Evolutionary conservation across 2,888 invertebrate genomes (phyloP).

Genomic region (Dasysyrphus albostriatus): DNA sequence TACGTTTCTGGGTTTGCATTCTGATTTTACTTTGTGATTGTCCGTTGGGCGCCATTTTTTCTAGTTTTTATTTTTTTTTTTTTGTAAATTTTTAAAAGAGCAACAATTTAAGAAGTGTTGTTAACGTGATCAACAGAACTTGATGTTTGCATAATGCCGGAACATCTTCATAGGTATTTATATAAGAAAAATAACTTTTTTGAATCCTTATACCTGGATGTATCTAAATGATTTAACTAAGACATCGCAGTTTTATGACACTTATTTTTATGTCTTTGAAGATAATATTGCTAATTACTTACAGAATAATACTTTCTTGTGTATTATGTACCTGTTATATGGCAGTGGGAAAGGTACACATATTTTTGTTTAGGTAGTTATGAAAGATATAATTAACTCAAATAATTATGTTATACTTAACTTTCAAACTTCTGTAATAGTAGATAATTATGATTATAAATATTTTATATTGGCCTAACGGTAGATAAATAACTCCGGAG

Average conservation of each 20-base stretch:
- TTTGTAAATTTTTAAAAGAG: not conserved
- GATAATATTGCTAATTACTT: not conserved
- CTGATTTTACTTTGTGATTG: not conserved
- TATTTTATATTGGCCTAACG: no score
- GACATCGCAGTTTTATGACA: not conserved
- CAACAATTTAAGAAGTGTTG: not conserved
- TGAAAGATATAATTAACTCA: no score
- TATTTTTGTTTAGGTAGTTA: no score
- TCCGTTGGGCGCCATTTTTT: slow-evolving; percentile 20
- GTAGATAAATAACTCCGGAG: no score
- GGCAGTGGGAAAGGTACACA: no score
- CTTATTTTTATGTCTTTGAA: not conserved
- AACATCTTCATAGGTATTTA: not conserved
- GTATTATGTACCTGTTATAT: no score
- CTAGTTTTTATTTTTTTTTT: not conserved
- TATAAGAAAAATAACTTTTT: not conserved
- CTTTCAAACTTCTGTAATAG: no score
- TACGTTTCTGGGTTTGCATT: slow-evolving; percentile 92
- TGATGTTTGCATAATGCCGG: not conserved
- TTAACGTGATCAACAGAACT: not conserved
- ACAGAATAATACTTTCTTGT: not conserved
- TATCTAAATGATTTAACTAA: not conserved
- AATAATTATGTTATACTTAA: no score
- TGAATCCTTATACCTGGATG: not conserved
- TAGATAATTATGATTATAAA: no score